Evolutionary conservation across 2,888 invertebrate species (phyloP).

Genomic region (Cepaea hortensis): DNA sequence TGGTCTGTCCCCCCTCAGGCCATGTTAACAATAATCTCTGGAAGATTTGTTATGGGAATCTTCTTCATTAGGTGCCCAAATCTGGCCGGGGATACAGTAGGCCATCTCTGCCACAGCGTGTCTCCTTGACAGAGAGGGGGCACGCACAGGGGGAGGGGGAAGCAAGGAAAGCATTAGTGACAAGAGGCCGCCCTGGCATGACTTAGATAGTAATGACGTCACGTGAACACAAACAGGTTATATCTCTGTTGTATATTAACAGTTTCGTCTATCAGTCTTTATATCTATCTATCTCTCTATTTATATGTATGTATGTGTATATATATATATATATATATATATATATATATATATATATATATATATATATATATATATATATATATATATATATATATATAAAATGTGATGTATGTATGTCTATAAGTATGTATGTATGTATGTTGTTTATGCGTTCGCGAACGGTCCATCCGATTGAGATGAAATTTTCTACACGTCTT

Average conservation of each 20-base stretch:
- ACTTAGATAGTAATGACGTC: too few relatives aligned
- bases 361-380: neutral
- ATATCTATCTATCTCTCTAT: neutral
- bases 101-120: neutral
- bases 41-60: conserved; percentile 41
- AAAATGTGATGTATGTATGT: neutral
- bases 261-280: neutral
- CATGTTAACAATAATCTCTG: conserved; percentile 32
- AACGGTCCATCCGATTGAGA: too few relatives aligned
- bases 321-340: neutral
- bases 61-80: conserved; percentile 32
- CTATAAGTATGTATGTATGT: neutral
- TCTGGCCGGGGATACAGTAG: neutral
- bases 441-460: neutral
- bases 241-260: too few relatives aligned
- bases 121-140: neutral
- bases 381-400: neutral
- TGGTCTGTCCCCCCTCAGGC: conserved; percentile 1
- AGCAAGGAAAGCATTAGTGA: neutral
- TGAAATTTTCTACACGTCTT: too few relatives aligned
- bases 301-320: neutral
- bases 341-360: neutral
- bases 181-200: too few relatives aligned
- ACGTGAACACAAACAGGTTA: too few relatives aligned
- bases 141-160: neutral